These are phyloP conservation scores for Anagyrus pseudococci DNA, from an alignment of 2,888 invertebrate genomes.

Conservation along the genomic window DNA sequence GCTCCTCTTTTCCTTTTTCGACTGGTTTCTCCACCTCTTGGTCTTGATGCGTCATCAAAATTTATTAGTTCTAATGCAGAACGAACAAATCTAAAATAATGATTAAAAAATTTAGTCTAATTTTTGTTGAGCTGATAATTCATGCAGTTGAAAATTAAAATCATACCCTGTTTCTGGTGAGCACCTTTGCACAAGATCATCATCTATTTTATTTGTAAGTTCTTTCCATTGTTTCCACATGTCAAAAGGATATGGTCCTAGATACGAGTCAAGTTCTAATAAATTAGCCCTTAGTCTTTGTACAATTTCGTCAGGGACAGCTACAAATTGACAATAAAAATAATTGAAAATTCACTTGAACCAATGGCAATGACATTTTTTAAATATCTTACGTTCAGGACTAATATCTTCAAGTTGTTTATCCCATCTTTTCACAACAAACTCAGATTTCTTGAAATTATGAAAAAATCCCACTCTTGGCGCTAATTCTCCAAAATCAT, in stretches of 20 bases:
- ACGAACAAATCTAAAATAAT: constrained; percentile 65
- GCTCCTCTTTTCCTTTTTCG: constrained; percentile 60
- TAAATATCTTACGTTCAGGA: constrained; percentile 57
- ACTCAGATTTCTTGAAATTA: constrained; percentile 80
- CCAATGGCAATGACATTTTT: neutral
- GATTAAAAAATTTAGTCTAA: neutral
- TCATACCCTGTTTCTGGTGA: constrained; percentile 73
- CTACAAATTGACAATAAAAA: constrained; percentile 50
- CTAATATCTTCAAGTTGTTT: constrained; percentile 75
- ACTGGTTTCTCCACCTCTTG: constrained; percentile 65
- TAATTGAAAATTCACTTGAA: neutral
- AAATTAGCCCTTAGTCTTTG: constrained; percentile 73
- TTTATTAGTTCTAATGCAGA: constrained; percentile 82
- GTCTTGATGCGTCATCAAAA: constrained; percentile 74
- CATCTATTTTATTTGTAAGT: constrained; percentile 67
- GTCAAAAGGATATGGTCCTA: constrained; percentile 93
- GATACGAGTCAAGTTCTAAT: constrained; percentile 74
- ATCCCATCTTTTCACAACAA: constrained; percentile 91
- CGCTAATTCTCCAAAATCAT: constrained; percentile 63
- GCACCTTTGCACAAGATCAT: constrained; percentile 66
- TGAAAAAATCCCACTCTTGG: constrained; percentile 85
- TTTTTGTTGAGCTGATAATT: neutral
- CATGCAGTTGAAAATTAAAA: neutral
- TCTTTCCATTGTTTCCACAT: constrained; percentile 86
- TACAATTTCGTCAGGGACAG: constrained; percentile 71